Evolutionary conservation across 1,140 invertebrate genomes (phyloP).

Genomic region (Drosophila athabasca): DNA sequence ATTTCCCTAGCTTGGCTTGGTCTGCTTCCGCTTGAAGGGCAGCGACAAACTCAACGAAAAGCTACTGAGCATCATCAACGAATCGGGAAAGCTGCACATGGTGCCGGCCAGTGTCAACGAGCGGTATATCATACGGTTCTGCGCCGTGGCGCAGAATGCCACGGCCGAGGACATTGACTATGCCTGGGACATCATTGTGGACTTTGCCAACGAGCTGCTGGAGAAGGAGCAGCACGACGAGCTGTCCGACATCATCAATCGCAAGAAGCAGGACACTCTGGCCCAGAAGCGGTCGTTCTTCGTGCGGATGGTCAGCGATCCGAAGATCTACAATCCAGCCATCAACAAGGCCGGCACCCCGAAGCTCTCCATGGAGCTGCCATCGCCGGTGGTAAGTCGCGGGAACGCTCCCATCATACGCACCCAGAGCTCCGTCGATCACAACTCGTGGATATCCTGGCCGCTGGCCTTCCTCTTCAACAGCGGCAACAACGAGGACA

Average conservation of each 20-base stretch:
- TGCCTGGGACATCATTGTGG: constrained; percentile 95
- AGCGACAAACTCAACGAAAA: constrained; percentile 96
- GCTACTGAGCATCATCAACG: constrained; percentile 96
- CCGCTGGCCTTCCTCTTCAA: constrained; percentile 92
- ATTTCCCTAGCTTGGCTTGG: constrained; percentile 88
- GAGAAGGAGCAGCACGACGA: constrained; percentile 90
- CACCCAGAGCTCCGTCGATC: constrained; percentile 84
- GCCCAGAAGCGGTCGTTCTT: constrained; percentile 97
- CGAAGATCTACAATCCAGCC: constrained; percentile 97
- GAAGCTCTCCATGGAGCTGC: constrained; percentile 83
- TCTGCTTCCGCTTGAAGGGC: constrained; percentile 94
- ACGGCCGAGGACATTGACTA: constrained; percentile 94
- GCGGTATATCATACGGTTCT: constrained; percentile 96
- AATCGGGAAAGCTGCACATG: constrained; percentile 98
- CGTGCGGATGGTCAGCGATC: constrained; percentile 98
- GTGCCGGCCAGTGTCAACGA: constrained; percentile 96
- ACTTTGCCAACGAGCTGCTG: constrained; percentile 92
- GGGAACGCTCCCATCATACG: constrained; percentile 84
- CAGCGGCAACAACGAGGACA: constrained; percentile 87
- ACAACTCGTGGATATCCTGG: constrained; percentile 94
- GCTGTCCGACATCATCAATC: constrained; percentile 87
- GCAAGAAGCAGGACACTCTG: constrained; percentile 89
- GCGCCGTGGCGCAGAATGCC: constrained; percentile 96
- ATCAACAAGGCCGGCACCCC: constrained; percentile 89
- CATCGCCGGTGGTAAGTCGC: constrained; percentile 84